phyloP scores from a whole-genome alignment of 2,888 invertebrate genomes.

The Neoitamus cyanurus region DNA sequence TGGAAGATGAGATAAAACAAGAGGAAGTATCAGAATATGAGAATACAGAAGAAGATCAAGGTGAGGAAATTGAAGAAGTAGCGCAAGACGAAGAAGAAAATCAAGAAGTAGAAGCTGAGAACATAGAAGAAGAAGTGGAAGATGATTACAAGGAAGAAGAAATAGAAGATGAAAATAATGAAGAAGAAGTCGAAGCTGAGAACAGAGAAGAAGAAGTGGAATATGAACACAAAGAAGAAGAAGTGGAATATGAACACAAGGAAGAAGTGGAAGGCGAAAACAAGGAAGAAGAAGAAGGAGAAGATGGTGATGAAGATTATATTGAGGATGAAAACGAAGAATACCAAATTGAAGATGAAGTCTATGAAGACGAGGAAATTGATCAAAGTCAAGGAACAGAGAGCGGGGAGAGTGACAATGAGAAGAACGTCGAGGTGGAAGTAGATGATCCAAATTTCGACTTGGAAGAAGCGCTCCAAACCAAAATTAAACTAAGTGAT shows the following conservation, averaged over 20 bases:
- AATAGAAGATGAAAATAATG: background rate
- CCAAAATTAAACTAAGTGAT: conserved; percentile 47
- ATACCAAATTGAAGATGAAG: background rate
- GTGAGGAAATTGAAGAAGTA: background rate
- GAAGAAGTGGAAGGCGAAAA: background rate
- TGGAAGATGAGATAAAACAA: background rate
- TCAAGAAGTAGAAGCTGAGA: background rate
- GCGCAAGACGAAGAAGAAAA: background rate
- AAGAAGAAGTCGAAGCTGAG: background rate
- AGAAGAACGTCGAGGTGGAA: conserved; percentile 11
- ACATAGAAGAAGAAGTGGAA: background rate
- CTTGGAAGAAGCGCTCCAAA: background rate
- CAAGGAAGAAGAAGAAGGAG: background rate
- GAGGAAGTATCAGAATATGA: background rate
- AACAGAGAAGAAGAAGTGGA: background rate
- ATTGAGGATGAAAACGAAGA: background rate
- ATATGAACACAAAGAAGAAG: background rate
- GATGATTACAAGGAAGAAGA: background rate
- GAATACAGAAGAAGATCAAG: background rate
- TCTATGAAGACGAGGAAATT: background rate
- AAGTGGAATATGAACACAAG: too few relatives aligned
- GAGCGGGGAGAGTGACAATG: background rate
- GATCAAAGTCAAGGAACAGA: background rate
- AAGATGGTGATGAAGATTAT: background rate
- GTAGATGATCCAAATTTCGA: background rate